Evolutionary conservation across 2,888 invertebrate genomes (phyloP), one percentile per base, ranked within the genome.

Genomic region (Nomada lathburiana): DNA sequence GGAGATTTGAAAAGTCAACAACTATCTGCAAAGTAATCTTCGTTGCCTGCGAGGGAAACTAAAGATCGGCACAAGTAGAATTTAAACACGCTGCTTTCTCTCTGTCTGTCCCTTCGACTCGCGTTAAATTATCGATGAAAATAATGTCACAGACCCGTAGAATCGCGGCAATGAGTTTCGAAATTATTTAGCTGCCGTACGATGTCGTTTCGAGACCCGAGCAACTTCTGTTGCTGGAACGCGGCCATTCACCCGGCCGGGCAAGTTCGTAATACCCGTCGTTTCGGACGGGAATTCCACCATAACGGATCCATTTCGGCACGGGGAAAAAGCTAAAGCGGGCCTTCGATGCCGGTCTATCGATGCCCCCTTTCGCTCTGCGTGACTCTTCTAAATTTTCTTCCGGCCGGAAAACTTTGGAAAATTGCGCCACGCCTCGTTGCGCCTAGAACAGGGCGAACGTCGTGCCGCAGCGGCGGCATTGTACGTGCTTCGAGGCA

Each of bases 361-460:
- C 70, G 62, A 36, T 53, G 36, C 75, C 20, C 57, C 50, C 69
- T 36, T n/a, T 68, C 67, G 57, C 55, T 67, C 36, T 26, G 36
- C 60, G 71, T 80, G 68, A 80, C 55, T 82, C 71, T 69, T 80
- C 47, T 53, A 53, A 69, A 81, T 80, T 80, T 55, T n/a, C 69
- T 64, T 53, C 59, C 72, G 44, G 29, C 29, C 16, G 55, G 20
- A 13, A 57, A 80, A 55, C 68, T 68, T 65, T 23, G 10, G 52
- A 75, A 68, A 75, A 65, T 47, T 29, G 47, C 47, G 18, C 26
- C 57, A 18, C 57, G 65, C 44, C 47, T 47, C 57, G 57, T 10
- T 47, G 57, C 2, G 42, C 11, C 4, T 9, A 2, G 26, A 1
- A 10, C 55, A 0, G 53, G 7, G 10, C 57, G 20, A 13, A 13